Base-by-base conservation (phyloP, 2,113 vertebrate genomes). In the Electrona antarctica region DNA sequence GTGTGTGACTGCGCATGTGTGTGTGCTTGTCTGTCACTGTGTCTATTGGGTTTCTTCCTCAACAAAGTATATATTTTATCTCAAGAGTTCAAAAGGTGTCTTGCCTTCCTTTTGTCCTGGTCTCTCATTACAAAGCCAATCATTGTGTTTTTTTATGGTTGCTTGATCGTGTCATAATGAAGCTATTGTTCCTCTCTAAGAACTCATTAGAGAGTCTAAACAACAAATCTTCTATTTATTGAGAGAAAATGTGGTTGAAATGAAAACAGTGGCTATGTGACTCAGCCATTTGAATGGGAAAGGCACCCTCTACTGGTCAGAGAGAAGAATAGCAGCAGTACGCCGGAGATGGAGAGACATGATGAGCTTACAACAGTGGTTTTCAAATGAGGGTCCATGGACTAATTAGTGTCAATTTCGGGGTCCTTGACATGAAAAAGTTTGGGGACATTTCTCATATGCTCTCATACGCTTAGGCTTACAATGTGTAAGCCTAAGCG, bases 121-220 rank as follows among this genome's bases (percentile, higher is more conserved):
- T 41, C 62, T 81, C 86, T 85, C 85, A 86, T 91, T 87, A 90
- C 71, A 78, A 74, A 88, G 73, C 77, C 84, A 87, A 88, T 91
- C 80, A 88, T 89, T 60, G 84, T 41, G 33, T 41, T 3, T 73
- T 81, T 85, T 74, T 68, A 82, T 77, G 87, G 85, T 84, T 91
- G 83, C 79, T 79, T 84, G 87, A 63, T 84, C 83, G 81, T 61
- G 84, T 90, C 85, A 91, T 88, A 87, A 89, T 78, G 79, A 79
- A 73, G 58, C 59, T 62, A 86, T 77, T 76, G 77, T 85, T 82
- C 64, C 79, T 85, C 78, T 80, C 76, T 29, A 75, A 75, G 74
- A 91, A 83, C 87, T 90, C 83, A 91, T 91, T 88, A 88, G 72
- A 82, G 60, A 88, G 87, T 80, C 86, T 85, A 79, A 88, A 89